phyloP scores from a whole-genome alignment of 2,888 invertebrate species.

The Philereme vetulata region DNA sequence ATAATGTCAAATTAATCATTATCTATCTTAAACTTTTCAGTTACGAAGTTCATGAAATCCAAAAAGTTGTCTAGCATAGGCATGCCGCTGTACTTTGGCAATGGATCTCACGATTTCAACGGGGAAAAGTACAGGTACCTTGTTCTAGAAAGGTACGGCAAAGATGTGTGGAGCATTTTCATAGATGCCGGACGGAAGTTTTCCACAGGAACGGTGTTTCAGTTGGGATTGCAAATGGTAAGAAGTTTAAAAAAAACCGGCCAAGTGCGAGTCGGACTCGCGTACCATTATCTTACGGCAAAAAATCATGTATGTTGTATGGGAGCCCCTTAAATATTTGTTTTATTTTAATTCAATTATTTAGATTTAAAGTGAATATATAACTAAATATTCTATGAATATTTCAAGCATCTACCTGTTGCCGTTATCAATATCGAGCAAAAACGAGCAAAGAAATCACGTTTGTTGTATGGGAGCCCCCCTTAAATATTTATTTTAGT shows the following conservation, averaged over 20 bases:
- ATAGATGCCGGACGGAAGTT: conserved; percentile 86
- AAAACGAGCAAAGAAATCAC: no score
- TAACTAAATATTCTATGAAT: no score
- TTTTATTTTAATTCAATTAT: no score
- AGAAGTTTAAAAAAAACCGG: conserved; percentile 28
- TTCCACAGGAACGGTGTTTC: conserved; percentile 89
- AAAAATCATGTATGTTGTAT: no score
- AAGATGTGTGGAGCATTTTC: conserved; percentile 92
- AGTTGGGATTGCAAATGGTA: conserved; percentile 93
- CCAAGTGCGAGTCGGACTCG: no score
- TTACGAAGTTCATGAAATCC: conserved; percentile 87
- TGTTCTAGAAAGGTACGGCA: conserved; percentile 94
- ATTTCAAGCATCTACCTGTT: no score
- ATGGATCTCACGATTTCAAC: conserved; percentile 91
- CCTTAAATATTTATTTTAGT: no score
- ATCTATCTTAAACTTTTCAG: conserved; percentile 69
- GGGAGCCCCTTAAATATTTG: no score
- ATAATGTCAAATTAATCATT: not conserved
- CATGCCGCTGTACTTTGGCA: conserved; percentile 92
- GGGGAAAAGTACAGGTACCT: conserved; percentile 93
- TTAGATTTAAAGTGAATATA: no score
- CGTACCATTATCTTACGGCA: no score
- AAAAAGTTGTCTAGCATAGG: conserved; percentile 89
- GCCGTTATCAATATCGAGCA: no score
- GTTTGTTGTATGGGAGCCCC: no score